A percentile compares a stretch with the other conserved stretches of the same genome.
Conservation (phyloP, 2,888 invertebrate species). For the Podabrus alpinus region DNA sequence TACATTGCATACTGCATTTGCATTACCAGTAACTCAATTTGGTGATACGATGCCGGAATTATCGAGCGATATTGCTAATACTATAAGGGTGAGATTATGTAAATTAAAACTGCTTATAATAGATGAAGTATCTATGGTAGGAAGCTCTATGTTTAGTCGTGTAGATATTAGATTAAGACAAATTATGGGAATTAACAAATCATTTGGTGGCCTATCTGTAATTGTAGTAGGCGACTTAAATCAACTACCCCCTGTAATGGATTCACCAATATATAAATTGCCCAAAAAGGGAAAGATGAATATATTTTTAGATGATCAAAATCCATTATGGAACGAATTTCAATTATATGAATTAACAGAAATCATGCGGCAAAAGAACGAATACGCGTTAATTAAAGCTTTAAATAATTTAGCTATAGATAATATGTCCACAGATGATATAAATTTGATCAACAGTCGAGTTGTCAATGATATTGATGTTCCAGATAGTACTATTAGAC, state of each 20-base stretch:
- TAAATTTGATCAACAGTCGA: not conserved
- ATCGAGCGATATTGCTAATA: not conserved
- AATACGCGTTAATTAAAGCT: not conserved
- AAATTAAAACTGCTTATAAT: not conserved
- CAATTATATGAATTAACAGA: not conserved
- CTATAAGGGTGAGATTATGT: not conserved
- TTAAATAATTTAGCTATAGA: not conserved
- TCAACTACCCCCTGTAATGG: too few species aligned
- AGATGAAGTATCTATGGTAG: not conserved
- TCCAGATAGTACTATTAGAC: not conserved
- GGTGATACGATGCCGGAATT: too few species aligned
- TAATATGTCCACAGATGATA: not conserved
- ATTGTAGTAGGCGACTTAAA: not conserved
- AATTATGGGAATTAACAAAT: not conserved
- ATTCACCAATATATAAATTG: too few species aligned
- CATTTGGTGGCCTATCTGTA: not conserved
- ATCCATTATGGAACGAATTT: not conserved
- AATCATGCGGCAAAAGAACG: not conserved
- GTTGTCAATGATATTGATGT: not conserved
- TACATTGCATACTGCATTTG: too few species aligned
- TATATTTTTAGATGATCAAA: too few species aligned
- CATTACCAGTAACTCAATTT: too few species aligned
- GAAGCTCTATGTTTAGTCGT: not conserved
- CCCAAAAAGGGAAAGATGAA: too few species aligned
- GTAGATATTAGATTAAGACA: not conserved